A percentile compares a stretch with the other conserved stretches of the same genome.
phyloP scores from a whole-genome alignment of 2,797 vertebrate genomes.

The Chelon auratus region DNA sequence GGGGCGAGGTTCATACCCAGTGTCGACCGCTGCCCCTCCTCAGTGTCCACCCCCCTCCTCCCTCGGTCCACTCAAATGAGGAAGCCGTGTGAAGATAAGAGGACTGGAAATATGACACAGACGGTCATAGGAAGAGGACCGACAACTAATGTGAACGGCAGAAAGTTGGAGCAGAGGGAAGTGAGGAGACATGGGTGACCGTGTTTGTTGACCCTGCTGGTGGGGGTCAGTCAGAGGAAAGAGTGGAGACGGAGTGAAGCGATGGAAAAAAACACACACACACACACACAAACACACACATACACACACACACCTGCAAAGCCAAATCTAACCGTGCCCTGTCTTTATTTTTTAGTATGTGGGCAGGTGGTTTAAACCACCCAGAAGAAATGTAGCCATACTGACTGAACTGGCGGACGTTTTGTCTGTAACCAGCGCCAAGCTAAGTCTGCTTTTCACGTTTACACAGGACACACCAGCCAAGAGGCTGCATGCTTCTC shows the following conservation, averaged over 20 bases:
- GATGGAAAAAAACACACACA: too few relatives aligned
- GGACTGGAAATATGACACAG: conserved; percentile 8
- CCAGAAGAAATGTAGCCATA: conserved; percentile 76
- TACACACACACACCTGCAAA: conserved; percentile 47
- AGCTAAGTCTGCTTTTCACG: conserved; percentile 68
- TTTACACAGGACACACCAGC: conserved; percentile 76
- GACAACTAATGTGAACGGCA: conserved; percentile 12
- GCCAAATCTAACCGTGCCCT: conserved; percentile 63
- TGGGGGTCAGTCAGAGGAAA: conserved; percentile 26
- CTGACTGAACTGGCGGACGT: conserved; percentile 57
- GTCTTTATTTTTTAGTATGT: conserved; percentile 62
- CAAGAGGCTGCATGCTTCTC: conserved; percentile 75
- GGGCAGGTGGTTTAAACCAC: conserved; percentile 61
- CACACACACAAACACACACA: too few relatives aligned
- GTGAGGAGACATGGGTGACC: neutral
- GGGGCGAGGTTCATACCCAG: conserved; percentile 19
- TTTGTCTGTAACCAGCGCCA: conserved; percentile 63
- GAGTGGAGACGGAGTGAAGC: conserved; percentile 12
- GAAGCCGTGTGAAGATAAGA: conserved; percentile 1
- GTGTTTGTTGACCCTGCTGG: conserved; percentile 45
- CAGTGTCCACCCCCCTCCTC: conserved; percentile 29
- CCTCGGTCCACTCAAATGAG: conserved; percentile 31
- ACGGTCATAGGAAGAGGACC: conserved; percentile 17
- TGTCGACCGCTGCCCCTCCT: conserved; percentile 46
- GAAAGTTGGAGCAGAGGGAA: conserved; percentile 19